A percentile compares a stretch with the other conserved stretches of the same genome.
Evolutionary conservation across 2,888 invertebrate genomes (phyloP).

Genomic region (Athetis lepigone): DNA sequence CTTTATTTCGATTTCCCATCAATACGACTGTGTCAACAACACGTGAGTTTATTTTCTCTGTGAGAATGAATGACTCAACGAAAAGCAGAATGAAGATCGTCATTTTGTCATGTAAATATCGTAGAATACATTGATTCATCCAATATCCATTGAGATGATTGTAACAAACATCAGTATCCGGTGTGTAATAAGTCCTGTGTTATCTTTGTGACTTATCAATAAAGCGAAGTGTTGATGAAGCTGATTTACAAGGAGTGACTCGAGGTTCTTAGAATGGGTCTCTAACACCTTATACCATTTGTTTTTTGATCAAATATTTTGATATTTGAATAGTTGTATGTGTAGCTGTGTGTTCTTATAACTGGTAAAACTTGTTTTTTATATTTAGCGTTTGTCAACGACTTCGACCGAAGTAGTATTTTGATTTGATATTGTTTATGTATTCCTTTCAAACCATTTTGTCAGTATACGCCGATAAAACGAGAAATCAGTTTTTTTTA

Average conservation of each 20-base stretch:
- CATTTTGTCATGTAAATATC: slow-evolving; percentile 65
- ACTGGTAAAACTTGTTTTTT: too few relatives aligned
- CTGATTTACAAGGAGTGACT: slow-evolving; percentile 11
- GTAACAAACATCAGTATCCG: slow-evolving; percentile 66
- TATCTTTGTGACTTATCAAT: slow-evolving; percentile 34
- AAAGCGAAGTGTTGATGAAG: slow-evolving; percentile 12
- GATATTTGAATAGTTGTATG: too few relatives aligned
- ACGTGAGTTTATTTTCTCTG: slow-evolving; percentile 40
- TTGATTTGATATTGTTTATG: too few relatives aligned
- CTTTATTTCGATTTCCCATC: neutral
- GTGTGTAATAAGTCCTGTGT: slow-evolving; percentile 48
- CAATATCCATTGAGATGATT: slow-evolving; percentile 59
- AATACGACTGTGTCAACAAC: slow-evolving; percentile 15
- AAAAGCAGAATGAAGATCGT: slow-evolving; percentile 50
- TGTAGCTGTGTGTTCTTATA: too few relatives aligned
- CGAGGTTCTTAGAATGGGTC: slow-evolving; percentile 33
- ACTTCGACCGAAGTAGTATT: too few relatives aligned
- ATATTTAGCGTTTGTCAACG: too few relatives aligned
- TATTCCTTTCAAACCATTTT: too few relatives aligned
- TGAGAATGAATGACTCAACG: slow-evolving; percentile 61
- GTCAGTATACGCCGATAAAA: too few relatives aligned
- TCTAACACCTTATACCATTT: neutral
- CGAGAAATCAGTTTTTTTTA: too few relatives aligned
- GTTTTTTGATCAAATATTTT: slow-evolving; percentile 6
- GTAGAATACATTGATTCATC: slow-evolving; percentile 69